phyloP scores from a whole-genome alignment of 2,797 vertebrate species.

The Xerus rutilus region DNA sequence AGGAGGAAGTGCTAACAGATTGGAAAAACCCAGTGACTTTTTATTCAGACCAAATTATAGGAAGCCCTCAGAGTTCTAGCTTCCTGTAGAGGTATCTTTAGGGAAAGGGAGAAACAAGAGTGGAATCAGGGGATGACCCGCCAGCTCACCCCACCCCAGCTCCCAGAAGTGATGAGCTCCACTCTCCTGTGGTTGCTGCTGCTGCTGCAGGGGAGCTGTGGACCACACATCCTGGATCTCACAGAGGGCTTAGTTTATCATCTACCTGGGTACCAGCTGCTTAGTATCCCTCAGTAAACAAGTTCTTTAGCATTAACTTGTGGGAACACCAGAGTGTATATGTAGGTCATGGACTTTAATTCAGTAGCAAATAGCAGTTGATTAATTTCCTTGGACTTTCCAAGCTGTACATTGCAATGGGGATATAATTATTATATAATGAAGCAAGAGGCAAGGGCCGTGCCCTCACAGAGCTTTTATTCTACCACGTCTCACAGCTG shows the following conservation, averaged over 20 bases:
- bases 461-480: not conserved
- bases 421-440: not conserved
- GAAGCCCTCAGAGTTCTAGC: constrained; percentile 62
- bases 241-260: not conserved
- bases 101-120: constrained; percentile 39
- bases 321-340: not conserved
- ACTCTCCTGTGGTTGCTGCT: not conserved
- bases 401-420: not conserved
- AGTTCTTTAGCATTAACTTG: not conserved
- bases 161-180: not conserved
- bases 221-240: not conserved
- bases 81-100: constrained; percentile 59
- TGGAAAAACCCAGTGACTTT: constrained; percentile 78
- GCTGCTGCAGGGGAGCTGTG: not conserved
- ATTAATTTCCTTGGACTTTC: not conserved
- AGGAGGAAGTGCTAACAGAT: constrained; percentile 71
- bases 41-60: constrained; percentile 73
- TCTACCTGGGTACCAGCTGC: not conserved
- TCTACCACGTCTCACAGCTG: not conserved
- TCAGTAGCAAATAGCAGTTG: not conserved
- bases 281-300: not conserved
- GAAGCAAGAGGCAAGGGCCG: not conserved
- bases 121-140: constrained; percentile 27
- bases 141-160: not conserved
- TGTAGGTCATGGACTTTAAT: not conserved